Base-by-base conservation (phyloP, 1,140 invertebrate species). In the Drosophila sulfurigaster region DNA sequence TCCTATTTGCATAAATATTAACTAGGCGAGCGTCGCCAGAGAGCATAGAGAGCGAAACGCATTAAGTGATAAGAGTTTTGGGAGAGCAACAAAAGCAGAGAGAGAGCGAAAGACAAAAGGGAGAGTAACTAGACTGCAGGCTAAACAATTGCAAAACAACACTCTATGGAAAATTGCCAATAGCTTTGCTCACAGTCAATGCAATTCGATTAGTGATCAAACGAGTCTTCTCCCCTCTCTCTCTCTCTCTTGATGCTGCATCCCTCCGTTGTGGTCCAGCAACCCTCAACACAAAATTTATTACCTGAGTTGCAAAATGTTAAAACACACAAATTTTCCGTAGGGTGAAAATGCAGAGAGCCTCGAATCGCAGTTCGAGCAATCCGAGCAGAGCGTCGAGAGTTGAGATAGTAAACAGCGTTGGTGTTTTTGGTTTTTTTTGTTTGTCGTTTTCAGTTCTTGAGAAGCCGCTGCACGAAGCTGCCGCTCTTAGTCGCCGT, bases 111-210 rank as follows among this genome's bases (percentile, higher is more conserved):
- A 25, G 10, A 0, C 25, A 6, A 45, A 45, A 38, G 16, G 16
- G 10, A 49, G 11, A 48, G 25, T 45, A 25, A 25, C 20, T 25
- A 10, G 11, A 45, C 45, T 52, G 25, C 25, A 52, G 30, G 10
- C 13, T 58, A 58, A 43, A 58, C 8, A 43, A 58, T 10, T 28
- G 38, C 8, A 25, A 25, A 25, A 25, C 20, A 35, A 38, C n/a
- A 5, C 8, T 3, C 35, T 32, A 35, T 74, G 71, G 71, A 74
- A 56, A 54, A 48, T 13, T 74, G 71, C 71, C 71, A 74, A 74
- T 16, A 68, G 65, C 28, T 25, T 25, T 25, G 11, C 8, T 20
- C 38, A 15, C 20, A n/a, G 32, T 6, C 11, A n/a, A 58, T 6
- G 8, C 56, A 16, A 3, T 35, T 15, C n/a, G 15, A 56, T 38